phyloP scores from a whole-genome alignment of 2,797 vertebrate species.

The Crocidura indochinensis region DNA sequence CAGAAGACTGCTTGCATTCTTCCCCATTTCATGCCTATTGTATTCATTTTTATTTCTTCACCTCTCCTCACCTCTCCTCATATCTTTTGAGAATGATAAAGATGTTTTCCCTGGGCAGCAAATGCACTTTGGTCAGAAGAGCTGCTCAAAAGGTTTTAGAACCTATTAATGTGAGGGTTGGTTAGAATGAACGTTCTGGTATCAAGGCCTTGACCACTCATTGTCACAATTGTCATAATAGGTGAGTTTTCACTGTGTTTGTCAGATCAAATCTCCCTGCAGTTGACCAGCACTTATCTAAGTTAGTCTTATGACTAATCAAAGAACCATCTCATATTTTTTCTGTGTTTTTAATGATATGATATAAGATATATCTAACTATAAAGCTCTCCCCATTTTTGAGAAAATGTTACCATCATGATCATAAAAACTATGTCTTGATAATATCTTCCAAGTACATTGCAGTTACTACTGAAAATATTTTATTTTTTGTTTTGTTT shows the following conservation, averaged over 20 bases:
- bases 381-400: constrained; percentile 4
- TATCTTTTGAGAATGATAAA: background rate
- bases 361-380: too few relatives aligned
- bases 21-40: too few relatives aligned
- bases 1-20: background rate
- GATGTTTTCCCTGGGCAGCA: background rate
- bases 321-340: background rate
- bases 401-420: background rate
- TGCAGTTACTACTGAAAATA: background rate
- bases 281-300: background rate
- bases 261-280: background rate
- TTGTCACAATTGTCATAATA: background rate
- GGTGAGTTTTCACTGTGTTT: too few relatives aligned
- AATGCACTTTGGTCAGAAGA: background rate
- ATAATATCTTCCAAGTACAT: background rate
- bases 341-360: constrained; percentile 18
- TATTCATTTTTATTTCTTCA: background rate
- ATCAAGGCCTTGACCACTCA: background rate
- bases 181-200: background rate
- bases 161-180: background rate
- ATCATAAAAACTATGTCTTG: background rate
- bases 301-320: background rate
- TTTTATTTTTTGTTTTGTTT: background rate
- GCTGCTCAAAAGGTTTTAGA: background rate
- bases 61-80: background rate